A percentile compares a stretch with the other conserved stretches of the same genome.
phyloP scores from a whole-genome alignment of 2,113 vertebrate genomes.

The Pygoscelis antarcticus region DNA sequence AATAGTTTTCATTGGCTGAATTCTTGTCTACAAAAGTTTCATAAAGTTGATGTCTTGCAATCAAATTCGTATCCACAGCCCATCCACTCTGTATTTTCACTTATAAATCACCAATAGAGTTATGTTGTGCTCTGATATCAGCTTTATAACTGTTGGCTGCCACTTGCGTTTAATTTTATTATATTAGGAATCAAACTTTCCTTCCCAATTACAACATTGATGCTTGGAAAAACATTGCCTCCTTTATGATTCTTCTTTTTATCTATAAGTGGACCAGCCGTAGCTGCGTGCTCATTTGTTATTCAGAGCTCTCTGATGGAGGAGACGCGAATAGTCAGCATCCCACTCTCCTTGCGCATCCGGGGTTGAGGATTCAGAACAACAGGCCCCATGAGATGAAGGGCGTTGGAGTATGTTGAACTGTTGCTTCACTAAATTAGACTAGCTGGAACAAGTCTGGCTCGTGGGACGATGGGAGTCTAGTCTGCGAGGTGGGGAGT shows the following conservation, averaged over 20 bases:
- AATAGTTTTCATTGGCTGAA: neutral
- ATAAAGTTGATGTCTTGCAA: neutral
- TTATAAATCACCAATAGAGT: neutral
- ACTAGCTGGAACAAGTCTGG: neutral
- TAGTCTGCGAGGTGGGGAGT: neutral
- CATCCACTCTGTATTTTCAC: neutral
- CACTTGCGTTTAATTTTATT: neutral
- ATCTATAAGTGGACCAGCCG: accelerated
- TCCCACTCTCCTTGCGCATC: accelerated
- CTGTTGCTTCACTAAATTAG: conserved; percentile 41
- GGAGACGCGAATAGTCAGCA: neutral
- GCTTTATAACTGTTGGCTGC: neutral
- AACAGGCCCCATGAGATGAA: neutral
- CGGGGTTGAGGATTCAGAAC: neutral
- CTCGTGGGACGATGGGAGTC: accelerated
- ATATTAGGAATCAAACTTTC: neutral
- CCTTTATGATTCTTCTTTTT: neutral
- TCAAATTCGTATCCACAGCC: neutral
- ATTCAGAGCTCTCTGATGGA: neutral
- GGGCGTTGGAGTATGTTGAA: conserved; percentile 23
- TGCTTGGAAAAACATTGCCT: neutral
- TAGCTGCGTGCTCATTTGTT: neutral
- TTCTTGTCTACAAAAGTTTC: neutral
- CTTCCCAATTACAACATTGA: neutral
- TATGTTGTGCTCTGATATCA: neutral